These are phyloP conservation scores for Pterobdella sp. DNA, from an alignment of 2,888 invertebrate species.

Conservation along the genomic window DNA sequence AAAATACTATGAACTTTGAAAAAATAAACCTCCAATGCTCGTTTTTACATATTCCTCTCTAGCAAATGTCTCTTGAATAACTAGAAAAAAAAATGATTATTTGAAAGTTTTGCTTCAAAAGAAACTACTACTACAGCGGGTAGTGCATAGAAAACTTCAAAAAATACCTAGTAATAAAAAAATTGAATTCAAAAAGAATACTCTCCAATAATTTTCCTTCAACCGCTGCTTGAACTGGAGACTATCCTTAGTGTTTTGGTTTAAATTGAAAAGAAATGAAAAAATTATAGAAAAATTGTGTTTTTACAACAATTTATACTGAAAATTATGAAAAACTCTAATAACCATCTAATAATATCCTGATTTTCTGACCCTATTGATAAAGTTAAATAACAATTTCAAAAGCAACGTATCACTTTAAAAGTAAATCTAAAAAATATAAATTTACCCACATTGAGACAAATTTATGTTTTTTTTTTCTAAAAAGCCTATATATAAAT, in stretches of 20 bases:
- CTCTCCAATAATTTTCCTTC: constrained; percentile 17
- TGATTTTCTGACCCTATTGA: too few relatives aligned
- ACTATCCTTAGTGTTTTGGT: neutral
- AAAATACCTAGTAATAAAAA: constrained; percentile 22
- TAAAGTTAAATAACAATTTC: too few relatives aligned
- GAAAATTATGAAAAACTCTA: too few relatives aligned
- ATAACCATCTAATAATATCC: too few relatives aligned
- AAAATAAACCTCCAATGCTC: too few relatives aligned
- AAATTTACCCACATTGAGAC: neutral
- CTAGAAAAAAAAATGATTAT: neutral
- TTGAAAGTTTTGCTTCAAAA: neutral
- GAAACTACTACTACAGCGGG: neutral
- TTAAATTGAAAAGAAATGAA: neutral
- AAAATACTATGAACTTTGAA: too few relatives aligned
- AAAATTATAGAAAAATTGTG: neutral
- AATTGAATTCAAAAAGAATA: constrained; percentile 15
- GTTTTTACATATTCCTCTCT: neutral
- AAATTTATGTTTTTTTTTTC: neutral
- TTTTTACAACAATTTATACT: too few relatives aligned
- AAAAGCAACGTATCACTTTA: constrained; percentile 2
- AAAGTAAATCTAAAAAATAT: neutral
- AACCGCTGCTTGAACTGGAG: constrained; percentile 5
- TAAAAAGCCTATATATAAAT: neutral
- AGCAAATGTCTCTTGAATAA: neutral
- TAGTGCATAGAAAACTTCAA: too few relatives aligned